A percentile compares a stretch with the other conserved stretches of the same genome.
Conservation (phyloP, 1,140 invertebrate genomes). For the Calliopsis andreniformis region DNA sequence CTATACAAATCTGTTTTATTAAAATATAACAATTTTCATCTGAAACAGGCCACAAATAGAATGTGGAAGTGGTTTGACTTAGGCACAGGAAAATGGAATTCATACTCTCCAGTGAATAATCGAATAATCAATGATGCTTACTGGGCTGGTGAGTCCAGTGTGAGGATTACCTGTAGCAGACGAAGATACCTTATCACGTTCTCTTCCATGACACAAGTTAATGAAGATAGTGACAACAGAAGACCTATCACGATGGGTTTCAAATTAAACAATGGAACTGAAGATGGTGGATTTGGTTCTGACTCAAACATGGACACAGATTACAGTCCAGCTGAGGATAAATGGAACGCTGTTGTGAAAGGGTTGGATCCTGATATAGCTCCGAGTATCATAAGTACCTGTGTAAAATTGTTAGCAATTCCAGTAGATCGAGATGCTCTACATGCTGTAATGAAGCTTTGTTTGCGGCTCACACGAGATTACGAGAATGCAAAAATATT, state of each 20-base stretch:
- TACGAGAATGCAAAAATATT: conserved; percentile 90
- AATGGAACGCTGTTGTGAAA: conserved; percentile 74
- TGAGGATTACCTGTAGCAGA: conserved; percentile 88
- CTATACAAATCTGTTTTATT: no score
- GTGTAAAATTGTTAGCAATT: conserved; percentile 87
- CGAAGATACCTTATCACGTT: conserved; percentile 91
- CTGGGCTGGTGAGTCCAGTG: conserved; percentile 87
- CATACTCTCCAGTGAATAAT: conserved; percentile 89
- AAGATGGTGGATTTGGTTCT: conserved; percentile 73
- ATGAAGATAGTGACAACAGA: conserved; percentile 91
- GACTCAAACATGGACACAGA: conserved; percentile 79
- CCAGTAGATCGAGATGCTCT: conserved; percentile 89
- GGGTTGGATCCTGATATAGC: conserved; percentile 76
- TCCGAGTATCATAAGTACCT: conserved; percentile 81
- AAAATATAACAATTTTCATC: no score
- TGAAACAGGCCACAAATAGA: conserved; percentile 77
- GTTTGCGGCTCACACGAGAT: conserved; percentile 89
- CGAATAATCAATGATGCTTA: conserved; percentile 93
- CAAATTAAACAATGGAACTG: conserved; percentile 68
- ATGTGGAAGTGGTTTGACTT: conserved; percentile 95
- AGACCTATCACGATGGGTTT: conserved; percentile 91
- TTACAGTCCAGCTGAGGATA: conserved; percentile 70
- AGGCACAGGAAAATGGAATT: conserved; percentile 90
- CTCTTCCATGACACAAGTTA: conserved; percentile 91
- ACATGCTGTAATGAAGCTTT: conserved; percentile 90